Percentiles rank a stretch among this genome's conserved stretches.
phyloP scores from a whole-genome alignment of 1,140 invertebrate genomes.

The Stegodyphus mimosarum region DNA sequence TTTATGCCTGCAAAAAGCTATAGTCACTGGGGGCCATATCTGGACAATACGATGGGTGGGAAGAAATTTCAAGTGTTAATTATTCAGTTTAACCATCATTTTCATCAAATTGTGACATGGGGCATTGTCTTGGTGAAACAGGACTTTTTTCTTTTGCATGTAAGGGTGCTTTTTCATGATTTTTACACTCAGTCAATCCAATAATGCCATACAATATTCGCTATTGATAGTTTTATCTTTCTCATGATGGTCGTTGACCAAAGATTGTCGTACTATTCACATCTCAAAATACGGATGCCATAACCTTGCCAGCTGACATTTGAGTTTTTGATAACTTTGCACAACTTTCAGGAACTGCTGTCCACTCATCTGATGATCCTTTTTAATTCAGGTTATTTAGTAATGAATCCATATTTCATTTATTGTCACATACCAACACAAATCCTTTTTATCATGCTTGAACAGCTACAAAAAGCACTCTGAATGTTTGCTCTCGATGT shows the following conservation, averaged over 20 bases:
- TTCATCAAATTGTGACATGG: constrained; percentile 34
- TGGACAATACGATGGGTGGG: constrained; percentile 66
- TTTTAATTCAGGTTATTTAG: constrained; percentile 26
- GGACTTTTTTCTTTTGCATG: constrained; percentile 29
- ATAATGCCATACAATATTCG: constrained; percentile 11
- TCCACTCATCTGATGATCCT: constrained; percentile 19
- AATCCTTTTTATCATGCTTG: constrained; percentile 33
- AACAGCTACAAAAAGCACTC: constrained; percentile 21
- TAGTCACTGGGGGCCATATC: constrained; percentile 67
- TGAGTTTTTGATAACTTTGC: not conserved
- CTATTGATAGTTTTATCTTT: not conserved
- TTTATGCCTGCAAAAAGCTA: constrained; percentile 3
- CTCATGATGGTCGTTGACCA: not conserved
- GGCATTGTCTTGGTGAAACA: constrained; percentile 44
- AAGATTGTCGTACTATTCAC: not conserved
- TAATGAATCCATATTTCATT: constrained; percentile 20
- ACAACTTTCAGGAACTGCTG: not conserved
- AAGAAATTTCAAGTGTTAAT: constrained; percentile 32
- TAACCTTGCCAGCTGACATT: constrained; percentile 8
- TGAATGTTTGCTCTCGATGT: not conserved
- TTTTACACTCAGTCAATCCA: constrained; percentile 20
- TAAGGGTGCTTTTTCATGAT: constrained; percentile 19
- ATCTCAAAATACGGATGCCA: constrained; percentile 5
- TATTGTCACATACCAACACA: constrained; percentile 21
- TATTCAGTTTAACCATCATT: constrained; percentile 36